phyloP scores from a whole-genome alignment of 2,888 invertebrate species.

The Halocaridina rubra region DNA sequence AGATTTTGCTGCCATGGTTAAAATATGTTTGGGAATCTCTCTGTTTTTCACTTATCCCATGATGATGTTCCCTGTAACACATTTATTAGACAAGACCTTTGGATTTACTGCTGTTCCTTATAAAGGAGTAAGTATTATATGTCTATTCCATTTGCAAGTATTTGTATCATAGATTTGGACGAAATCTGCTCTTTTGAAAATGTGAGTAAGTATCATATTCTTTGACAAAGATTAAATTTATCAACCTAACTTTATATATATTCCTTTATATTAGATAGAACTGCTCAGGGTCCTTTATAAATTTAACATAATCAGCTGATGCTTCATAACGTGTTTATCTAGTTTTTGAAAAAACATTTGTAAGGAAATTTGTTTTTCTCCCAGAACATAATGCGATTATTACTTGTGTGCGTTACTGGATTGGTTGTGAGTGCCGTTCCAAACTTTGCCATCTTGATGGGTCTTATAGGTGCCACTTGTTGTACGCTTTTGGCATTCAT shows the following conservation, averaged over 20 bases:
- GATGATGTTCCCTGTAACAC: slow-evolving; percentile 66
- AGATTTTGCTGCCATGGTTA: slow-evolving; percentile 70
- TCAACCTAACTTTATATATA: not conserved
- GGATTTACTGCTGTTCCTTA: slow-evolving; percentile 20
- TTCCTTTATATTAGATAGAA: too few species aligned
- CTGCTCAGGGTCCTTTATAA: too few species aligned
- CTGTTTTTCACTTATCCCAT: slow-evolving; percentile 71
- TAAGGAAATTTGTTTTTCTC: slow-evolving; percentile 4
- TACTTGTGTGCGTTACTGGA: slow-evolving; percentile 68
- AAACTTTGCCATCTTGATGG: slow-evolving; percentile 70
- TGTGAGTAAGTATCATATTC: too few species aligned
- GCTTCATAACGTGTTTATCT: too few species aligned
- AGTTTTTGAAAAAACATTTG: too few species aligned
- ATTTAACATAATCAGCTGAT: too few species aligned
- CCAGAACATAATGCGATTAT: slow-evolving; percentile 68
- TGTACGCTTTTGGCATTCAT: slow-evolving; percentile 70
- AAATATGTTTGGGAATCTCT: slow-evolving; percentile 69
- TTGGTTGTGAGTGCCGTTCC: slow-evolving; percentile 69
- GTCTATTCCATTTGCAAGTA: too few species aligned
- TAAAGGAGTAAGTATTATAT: slow-evolving; percentile 55
- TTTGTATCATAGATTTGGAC: too few species aligned
- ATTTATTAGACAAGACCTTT: slow-evolving; percentile 64
- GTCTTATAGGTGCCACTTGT: slow-evolving; percentile 70
- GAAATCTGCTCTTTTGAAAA: too few species aligned
- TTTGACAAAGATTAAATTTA: not conserved